These are phyloP conservation scores for Rhyacophila evoluta DNA, from an alignment of 2,888 invertebrate species.

Conservation along the genomic window DNA sequence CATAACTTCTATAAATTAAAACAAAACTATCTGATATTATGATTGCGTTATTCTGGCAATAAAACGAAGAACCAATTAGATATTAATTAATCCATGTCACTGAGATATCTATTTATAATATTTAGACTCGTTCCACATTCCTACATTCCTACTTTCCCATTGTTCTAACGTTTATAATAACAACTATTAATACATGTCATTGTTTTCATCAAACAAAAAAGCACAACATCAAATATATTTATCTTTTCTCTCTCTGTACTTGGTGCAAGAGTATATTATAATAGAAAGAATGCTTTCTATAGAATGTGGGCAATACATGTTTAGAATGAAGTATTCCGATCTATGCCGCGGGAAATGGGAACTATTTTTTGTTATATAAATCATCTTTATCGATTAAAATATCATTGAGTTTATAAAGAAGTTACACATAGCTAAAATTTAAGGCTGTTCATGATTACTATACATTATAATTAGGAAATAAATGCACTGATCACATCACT, in stretches of 20 bases:
- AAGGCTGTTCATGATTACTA: too few species aligned
- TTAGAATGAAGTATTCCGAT: neutral
- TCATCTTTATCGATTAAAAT: too few species aligned
- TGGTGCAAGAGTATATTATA: neutral
- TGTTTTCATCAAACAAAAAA: neutral
- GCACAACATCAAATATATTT: neutral
- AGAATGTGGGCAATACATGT: neutral
- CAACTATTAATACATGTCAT: neutral
- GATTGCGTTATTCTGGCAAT: neutral
- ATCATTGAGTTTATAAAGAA: too few species aligned
- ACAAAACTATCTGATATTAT: neutral
- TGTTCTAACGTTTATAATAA: neutral
- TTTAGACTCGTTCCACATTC: neutral
- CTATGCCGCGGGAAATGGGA: neutral
- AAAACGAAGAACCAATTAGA: neutral
- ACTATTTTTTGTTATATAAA: neutral
- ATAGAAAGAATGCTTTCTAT: neutral
- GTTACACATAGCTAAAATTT: too few species aligned
- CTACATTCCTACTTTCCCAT: conserved; percentile 2
- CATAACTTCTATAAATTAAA: too few species aligned
- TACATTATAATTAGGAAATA: too few species aligned
- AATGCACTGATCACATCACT: too few species aligned
- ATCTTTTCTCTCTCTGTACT: neutral
- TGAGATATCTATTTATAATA: neutral
- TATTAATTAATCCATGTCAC: conserved; percentile 13